Conservation (phyloP, 2,113 vertebrate species). For the Scatophagus argus region DNA sequence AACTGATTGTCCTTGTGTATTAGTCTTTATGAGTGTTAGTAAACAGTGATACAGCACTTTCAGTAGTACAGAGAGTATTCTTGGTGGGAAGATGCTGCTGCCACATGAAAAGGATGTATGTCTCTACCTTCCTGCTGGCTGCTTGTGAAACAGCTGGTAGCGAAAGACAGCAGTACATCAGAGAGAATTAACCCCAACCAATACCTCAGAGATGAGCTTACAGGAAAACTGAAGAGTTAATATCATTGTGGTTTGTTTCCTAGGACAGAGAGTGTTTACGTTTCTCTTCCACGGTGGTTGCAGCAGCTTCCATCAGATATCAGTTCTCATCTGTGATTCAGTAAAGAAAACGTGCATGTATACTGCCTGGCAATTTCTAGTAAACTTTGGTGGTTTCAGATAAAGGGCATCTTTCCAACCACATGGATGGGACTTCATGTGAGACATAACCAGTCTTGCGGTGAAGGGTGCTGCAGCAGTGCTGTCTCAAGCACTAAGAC, state of each 20-base stretch:
- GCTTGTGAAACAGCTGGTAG: background rate
- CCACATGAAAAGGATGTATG: conserved; percentile 68
- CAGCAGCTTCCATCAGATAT: conserved; percentile 25
- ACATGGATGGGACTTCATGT: background rate
- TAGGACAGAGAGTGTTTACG: background rate
- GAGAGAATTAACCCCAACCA: conserved; percentile 40
- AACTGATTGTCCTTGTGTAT: background rate
- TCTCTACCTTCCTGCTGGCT: conserved; percentile 16
- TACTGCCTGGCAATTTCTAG: background rate
- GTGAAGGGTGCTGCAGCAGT: background rate
- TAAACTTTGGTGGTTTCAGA: conserved; percentile 16
- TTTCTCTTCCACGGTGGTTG: conserved; percentile 13
- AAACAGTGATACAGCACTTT: conserved; percentile 72
- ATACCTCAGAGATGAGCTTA: conserved; percentile 50
- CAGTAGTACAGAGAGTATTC: conserved; percentile 35
- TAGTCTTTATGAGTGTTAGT: conserved; percentile 43
- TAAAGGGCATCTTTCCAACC: background rate
- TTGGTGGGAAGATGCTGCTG: conserved; percentile 61
- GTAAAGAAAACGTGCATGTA: background rate
- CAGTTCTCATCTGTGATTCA: background rate
- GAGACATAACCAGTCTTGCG: background rate
- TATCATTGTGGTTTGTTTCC: conserved; percentile 15
- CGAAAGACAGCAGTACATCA: background rate
- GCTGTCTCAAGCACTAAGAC: background rate
- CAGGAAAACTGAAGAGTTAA: conserved; percentile 51